These are phyloP conservation scores for Hirtodrosophila confusa DNA, from an alignment of 2,888 invertebrate species.

Conservation along the genomic window DNA sequence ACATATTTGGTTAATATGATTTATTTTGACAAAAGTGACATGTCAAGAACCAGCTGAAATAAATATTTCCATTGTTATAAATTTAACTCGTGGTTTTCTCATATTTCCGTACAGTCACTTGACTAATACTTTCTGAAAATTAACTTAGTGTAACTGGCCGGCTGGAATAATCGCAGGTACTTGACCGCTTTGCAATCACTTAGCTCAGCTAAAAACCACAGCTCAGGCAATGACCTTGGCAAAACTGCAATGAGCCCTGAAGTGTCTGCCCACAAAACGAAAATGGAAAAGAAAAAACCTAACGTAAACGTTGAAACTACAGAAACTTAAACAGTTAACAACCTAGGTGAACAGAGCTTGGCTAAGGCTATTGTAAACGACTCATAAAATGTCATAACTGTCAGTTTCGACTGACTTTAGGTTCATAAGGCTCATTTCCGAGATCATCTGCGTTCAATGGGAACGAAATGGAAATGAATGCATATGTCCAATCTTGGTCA, in stretches of 20 bases:
- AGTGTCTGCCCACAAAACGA: slow-evolving; percentile 21
- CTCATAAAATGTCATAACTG: slow-evolving; percentile 76
- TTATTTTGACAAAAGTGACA: too few relatives aligned
- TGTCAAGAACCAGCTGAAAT: too few relatives aligned
- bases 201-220: slow-evolving; percentile 27
- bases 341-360: slow-evolving; percentile 14
- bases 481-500: slow-evolving; percentile 26
- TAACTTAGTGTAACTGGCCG: too few relatives aligned
- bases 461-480: slow-evolving; percentile 56
- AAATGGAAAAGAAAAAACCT: slow-evolving; percentile 8
- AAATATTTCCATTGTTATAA: too few relatives aligned
- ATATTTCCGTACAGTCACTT: too few relatives aligned
- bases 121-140: too few relatives aligned
- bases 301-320: slow-evolving; percentile 29
- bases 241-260: slow-evolving; percentile 71
- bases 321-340: slow-evolving; percentile 53
- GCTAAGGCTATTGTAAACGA: slow-evolving; percentile 47
- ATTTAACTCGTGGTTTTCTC: too few relatives aligned
- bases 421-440: slow-evolving; percentile 37
- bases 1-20: too few relatives aligned
- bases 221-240: slow-evolving; percentile 64
- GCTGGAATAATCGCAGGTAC: too few relatives aligned
- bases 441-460: slow-evolving; percentile 54
- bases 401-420: slow-evolving; percentile 37
- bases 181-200: too few relatives aligned